These are phyloP conservation scores for Platycheirus albimanus DNA, from an alignment of 2,888 invertebrate genomes.

Conservation along the genomic window DNA sequence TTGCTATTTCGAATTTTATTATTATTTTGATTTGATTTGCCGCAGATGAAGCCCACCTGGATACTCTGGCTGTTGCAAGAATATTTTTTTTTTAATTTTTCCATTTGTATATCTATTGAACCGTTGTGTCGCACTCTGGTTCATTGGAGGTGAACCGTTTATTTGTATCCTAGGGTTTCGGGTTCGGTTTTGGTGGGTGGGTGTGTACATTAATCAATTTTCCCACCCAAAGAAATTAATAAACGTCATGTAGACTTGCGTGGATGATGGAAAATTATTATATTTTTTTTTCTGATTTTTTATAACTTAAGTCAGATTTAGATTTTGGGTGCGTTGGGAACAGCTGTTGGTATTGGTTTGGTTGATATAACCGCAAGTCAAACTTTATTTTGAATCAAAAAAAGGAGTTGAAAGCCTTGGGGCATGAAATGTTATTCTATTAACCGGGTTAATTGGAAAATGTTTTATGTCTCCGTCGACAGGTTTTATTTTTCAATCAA, in stretches of 20 bases:
- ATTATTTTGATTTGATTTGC: constrained; percentile 74
- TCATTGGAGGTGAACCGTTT: constrained; percentile 68
- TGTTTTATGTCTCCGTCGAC: constrained; percentile 52
- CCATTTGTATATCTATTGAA: constrained; percentile 47
- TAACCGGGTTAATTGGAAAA: constrained; percentile 67
- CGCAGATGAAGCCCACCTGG: constrained; percentile 69
- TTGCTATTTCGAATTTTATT: constrained; percentile 48
- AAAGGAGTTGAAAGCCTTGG: constrained; percentile 25
- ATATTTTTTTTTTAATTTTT: constrained; percentile 23
- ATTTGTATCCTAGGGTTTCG: constrained; percentile 49
- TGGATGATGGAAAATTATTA: constrained; percentile 73
- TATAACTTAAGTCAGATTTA: constrained; percentile 24
- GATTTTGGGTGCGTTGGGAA: constrained; percentile 37
- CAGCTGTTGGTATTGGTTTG: not conserved
- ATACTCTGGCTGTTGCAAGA: constrained; percentile 26
- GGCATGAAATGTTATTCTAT: constrained; percentile 51
- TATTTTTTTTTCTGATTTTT: not conserved
- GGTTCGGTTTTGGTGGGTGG: constrained; percentile 65
- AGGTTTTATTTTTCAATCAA: constrained; percentile 20
- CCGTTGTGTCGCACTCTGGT: constrained; percentile 49
- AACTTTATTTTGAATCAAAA: not conserved
- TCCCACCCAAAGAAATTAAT: constrained; percentile 72
- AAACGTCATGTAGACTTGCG: constrained; percentile 71
- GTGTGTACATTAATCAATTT: constrained; percentile 73
- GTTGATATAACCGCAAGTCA: constrained; percentile 6